Conservation (phyloP, 1,140 invertebrate species). For the Leguminivora glycinivorella region DNA sequence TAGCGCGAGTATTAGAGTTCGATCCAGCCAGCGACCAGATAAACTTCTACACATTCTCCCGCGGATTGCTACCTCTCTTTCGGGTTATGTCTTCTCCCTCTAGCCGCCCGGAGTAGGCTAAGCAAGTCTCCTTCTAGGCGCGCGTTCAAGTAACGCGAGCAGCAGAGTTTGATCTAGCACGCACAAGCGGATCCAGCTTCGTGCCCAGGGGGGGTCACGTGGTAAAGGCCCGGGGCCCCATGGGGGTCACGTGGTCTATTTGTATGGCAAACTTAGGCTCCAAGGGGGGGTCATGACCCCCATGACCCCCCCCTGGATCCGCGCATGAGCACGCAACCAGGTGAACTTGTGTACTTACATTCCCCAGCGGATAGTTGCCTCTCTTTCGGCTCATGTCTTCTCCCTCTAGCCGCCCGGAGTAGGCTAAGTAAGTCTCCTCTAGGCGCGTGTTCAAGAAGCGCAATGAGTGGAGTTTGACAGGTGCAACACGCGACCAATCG, state of each 20-base stretch:
- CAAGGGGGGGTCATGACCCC: no score
- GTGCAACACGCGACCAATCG: constrained; percentile 89
- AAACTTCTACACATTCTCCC: constrained; percentile 65
- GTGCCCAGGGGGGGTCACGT: no score
- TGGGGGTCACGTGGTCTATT: no score
- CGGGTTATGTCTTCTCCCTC: constrained; percentile 47
- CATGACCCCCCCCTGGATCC: no score
- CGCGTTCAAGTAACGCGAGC: constrained; percentile 89
- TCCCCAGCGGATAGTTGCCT: constrained; percentile 59
- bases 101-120: constrained; percentile 73
- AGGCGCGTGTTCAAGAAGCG: constrained; percentile 90
- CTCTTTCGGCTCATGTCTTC: constrained; percentile 37
- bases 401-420: constrained; percentile 58
- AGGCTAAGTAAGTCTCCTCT: constrained; percentile 88
- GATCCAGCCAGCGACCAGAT: constrained; percentile 90
- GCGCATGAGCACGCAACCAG: no score
- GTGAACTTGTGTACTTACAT: no score
- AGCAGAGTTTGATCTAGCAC: constrained; percentile 86
- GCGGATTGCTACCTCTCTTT: constrained; percentile 51
- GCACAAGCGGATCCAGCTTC: constrained; percentile 88
- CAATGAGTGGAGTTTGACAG: constrained; percentile 81
- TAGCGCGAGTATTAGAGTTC: constrained; percentile 84
- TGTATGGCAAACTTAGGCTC: no score
- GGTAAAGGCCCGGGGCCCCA: no score
- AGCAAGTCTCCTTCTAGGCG: constrained; percentile 89